Base-by-base conservation (phyloP, 1,140 invertebrate species). In the Battus philenor region DNA sequence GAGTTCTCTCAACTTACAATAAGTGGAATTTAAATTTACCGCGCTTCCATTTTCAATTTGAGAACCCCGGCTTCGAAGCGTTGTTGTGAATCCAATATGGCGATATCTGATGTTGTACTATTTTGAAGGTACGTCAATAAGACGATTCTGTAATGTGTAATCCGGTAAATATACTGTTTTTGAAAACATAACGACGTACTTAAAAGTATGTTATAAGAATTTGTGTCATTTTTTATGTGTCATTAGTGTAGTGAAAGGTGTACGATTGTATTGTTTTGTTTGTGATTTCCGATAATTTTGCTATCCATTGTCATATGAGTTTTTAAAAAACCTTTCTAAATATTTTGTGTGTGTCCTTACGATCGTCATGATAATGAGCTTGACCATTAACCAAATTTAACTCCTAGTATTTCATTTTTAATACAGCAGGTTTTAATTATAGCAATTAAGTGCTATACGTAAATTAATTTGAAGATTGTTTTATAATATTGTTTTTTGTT, bases 1-100 rank as follows among this genome's bases (percentile, higher is more conserved):
- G n/a, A n/a, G n/a, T n/a, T n/a, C n/a, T n/a, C n/a, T n/a, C n/a
- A n/a, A n/a, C n/a, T n/a, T n/a, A n/a, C n/a, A n/a, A n/a, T n/a
- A n/a, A n/a, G n/a, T n/a, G n/a, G n/a, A n/a, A 50, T 84, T 84
- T 58, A 56, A 86, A 80, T 66, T 56, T 66, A 31, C 63, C 83
- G 70, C 83, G 44, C 45, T 58, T 60, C 57, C 17, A 18, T 22
- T 51, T 72, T 76, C 59, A 51, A 74, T 69, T 80, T 84, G 83
- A 74, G 76, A 85, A 82, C 84, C 84, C 84, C 80, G 59, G 63
- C 63, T 68, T 76, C 72, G 61, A 84, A 85, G 84, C 84, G 84
- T 86, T 86, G 84, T 86, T 85, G 78, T 85, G 80, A 86, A 86
- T 86, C 78, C 78, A 86, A 85, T 84, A 86, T 86, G 84, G 84